phyloP scores from a whole-genome alignment of 1,140 invertebrate species.

The Macrobrachium rosenbergii region DNA sequence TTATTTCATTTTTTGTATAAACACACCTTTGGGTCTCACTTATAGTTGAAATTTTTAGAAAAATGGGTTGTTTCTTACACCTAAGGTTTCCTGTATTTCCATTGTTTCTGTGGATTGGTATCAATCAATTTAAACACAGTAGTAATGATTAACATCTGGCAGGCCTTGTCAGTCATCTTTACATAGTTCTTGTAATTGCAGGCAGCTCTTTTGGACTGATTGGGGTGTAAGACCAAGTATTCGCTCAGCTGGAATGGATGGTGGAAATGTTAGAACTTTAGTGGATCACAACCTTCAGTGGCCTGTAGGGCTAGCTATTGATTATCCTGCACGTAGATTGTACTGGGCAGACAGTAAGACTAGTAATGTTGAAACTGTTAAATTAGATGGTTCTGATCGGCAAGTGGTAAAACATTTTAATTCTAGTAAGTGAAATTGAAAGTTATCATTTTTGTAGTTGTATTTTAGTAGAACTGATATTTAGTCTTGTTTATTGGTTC shows the following conservation, averaged over 20 bases:
- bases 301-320: conserved; percentile 80
- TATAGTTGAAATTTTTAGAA: too few species aligned
- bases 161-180: too few species aligned
- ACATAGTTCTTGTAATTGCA: conserved; percentile 6
- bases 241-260: conserved; percentile 47
- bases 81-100: too few species aligned
- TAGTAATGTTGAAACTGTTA: conserved; percentile 81
- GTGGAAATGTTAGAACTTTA: conserved; percentile 17
- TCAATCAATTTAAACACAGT: too few species aligned
- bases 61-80: too few species aligned
- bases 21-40: too few species aligned
- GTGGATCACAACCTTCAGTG: conserved; percentile 73
- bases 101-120: too few species aligned
- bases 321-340: conserved; percentile 77
- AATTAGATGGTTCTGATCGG: conserved; percentile 81
- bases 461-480: not conserved
- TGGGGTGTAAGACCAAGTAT: conserved; percentile 38
- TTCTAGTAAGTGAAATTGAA: conserved; percentile 68
- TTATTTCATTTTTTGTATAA: too few species aligned
- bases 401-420: conserved; percentile 74
- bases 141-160: too few species aligned
- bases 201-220: conserved; percentile 57
- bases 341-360: conserved; percentile 85
- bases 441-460: not conserved
- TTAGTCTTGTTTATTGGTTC: too few species aligned